These are phyloP conservation scores for Echinarachnius parma DNA, from an alignment of 53 echinoderm and acorn worm genomes.

Conservation along the genomic window DNA sequence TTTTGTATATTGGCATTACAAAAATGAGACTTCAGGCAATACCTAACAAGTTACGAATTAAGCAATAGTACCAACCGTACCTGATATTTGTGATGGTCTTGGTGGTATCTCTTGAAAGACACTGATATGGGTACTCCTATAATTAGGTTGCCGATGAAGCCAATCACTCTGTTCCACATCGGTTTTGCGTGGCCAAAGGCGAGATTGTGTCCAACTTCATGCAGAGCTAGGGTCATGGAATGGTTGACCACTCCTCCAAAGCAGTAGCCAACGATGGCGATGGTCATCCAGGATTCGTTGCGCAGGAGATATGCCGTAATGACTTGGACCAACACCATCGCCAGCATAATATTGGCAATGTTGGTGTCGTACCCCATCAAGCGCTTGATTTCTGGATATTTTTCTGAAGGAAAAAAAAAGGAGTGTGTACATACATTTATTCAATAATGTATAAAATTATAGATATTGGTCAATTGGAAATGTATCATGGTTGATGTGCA, in stretches of 20 bases:
- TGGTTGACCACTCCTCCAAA: constrained; percentile 99
- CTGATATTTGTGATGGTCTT: constrained; percentile 97
- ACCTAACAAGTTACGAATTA: no score
- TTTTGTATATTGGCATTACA: no score
- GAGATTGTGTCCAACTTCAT: constrained; percentile 92
- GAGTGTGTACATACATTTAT: no score
- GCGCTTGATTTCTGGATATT: constrained; percentile 94
- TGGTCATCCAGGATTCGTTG: constrained; percentile 80
- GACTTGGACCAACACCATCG: constrained; percentile 82
- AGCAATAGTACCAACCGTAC: no score
- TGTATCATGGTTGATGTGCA: no score
- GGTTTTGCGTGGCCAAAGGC: constrained; percentile 85
- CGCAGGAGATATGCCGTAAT: constrained; percentile 64
- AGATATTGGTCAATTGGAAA: no score
- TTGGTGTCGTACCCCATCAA: constrained; percentile 87
- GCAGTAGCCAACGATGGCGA: constrained; percentile 83
- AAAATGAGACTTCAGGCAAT: no score
- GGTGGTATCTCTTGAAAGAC: constrained; percentile 91
- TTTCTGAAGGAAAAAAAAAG: constrained; percentile 64
- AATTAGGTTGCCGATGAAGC: constrained; percentile 82
- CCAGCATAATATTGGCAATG: constrained; percentile 76
- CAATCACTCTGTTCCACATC: constrained; percentile 86
- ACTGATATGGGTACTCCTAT: constrained; percentile 88
- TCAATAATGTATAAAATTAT: no score
- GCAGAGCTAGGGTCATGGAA: constrained; percentile 90